Percentiles rank a stretch among this genome's conserved stretches.
These are phyloP conservation scores for Hyla sarda DNA, from an alignment of 2,113 vertebrate genomes.

Conservation along the genomic window DNA sequence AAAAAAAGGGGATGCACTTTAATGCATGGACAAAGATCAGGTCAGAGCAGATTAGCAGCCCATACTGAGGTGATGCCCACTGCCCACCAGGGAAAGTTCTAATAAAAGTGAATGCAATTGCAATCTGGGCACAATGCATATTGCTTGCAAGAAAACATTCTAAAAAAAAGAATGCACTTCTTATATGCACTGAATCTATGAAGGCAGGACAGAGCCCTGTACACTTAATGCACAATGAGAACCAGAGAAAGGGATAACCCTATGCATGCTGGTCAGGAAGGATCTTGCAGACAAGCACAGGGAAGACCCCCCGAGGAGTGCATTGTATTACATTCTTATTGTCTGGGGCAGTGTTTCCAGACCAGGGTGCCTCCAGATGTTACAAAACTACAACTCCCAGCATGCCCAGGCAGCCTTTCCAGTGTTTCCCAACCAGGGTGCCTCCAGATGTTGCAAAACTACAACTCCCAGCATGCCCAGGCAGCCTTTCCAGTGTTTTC, in stretches of 20 bases:
- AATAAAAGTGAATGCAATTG: too few relatives aligned
- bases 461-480: too few relatives aligned
- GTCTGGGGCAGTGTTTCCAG: too few relatives aligned
- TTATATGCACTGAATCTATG: neutral
- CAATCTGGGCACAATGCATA: too few relatives aligned
- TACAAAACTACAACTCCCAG: too few relatives aligned
- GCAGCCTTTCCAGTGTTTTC: too few relatives aligned
- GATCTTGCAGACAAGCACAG: neutral
- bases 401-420: too few relatives aligned
- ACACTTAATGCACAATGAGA: neutral
- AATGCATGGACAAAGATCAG: neutral
- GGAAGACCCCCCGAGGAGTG: neutral
- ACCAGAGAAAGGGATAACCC: neutral
- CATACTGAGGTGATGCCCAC: neutral
- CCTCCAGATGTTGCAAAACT: too few relatives aligned
- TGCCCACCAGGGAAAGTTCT: neutral
- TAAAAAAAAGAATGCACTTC: too few relatives aligned
- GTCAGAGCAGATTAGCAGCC: neutral
- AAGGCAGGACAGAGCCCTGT: neutral
- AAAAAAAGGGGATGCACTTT: neutral
- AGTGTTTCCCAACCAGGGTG: too few relatives aligned
- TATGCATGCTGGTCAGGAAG: neutral
- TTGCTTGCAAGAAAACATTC: too few relatives aligned
- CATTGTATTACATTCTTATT: neutral
- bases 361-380: too few relatives aligned